A percentile compares a stretch with the other conserved stretches of the same genome.
Evolutionary conservation across 1,140 invertebrate species (phyloP).

Genomic region (Apis florea): DNA sequence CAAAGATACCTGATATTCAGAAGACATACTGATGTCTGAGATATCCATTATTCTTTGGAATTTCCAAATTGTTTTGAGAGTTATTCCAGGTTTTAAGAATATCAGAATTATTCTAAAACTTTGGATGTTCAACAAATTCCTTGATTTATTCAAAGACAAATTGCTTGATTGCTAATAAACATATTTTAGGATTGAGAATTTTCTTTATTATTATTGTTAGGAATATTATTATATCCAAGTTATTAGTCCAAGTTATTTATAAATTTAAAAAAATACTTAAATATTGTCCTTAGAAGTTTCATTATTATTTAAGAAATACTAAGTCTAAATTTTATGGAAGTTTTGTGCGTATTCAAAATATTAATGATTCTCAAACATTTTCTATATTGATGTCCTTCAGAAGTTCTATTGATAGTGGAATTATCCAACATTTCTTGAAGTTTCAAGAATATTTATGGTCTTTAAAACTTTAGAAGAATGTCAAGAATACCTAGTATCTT

Average conservation of each 20-base stretch:
- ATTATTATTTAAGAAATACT: not conserved
- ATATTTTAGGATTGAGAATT: no score
- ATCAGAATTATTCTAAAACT: not conserved
- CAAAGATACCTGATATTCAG: not conserved
- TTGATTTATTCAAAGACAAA: no score
- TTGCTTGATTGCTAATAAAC: no score
- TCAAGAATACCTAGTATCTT: not conserved
- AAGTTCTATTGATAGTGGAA: not conserved
- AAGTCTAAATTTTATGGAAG: not conserved
- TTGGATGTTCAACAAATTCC: not conserved
- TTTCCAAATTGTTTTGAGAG: not conserved
- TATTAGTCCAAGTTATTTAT: no score
- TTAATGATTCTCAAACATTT: no score
- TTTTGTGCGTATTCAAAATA: no score
- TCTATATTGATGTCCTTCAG: not conserved
- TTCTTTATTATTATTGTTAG: no score
- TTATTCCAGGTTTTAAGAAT: not conserved
- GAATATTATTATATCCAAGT: no score
- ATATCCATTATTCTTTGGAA: not conserved
- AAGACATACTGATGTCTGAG: no score
- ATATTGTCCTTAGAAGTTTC: not conserved
- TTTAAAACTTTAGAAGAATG: not conserved
- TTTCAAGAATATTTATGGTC: not conserved
- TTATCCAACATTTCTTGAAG: not conserved
- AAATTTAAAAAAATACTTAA: no score